phyloP scores from a whole-genome alignment of 2,888 invertebrate species.

The Drosophila melanocephala region DNA sequence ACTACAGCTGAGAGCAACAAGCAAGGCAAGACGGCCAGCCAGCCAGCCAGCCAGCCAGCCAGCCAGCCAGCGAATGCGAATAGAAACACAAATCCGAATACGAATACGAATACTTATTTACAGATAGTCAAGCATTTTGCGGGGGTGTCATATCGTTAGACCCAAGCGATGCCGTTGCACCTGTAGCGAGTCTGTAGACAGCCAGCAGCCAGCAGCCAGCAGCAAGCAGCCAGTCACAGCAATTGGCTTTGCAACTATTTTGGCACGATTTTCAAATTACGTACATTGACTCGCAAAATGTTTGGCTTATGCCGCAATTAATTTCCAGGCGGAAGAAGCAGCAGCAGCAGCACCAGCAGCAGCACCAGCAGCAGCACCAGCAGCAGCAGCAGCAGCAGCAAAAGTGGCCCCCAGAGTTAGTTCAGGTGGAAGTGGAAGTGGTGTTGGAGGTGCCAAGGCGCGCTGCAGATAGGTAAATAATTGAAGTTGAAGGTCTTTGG shows the following conservation, averaged over 20 bases:
- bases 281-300: slow-evolving; percentile 80
- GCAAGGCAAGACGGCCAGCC: slow-evolving; percentile 1
- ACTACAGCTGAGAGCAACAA: slow-evolving; percentile 57
- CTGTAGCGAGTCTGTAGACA: slow-evolving; percentile 32
- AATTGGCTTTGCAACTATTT: slow-evolving; percentile 75
- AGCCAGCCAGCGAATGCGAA: slow-evolving; percentile 4
- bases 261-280: slow-evolving; percentile 81
- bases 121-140: slow-evolving; percentile 58
- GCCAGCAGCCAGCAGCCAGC: slow-evolving; percentile 33
- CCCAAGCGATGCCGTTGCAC: slow-evolving; percentile 51
- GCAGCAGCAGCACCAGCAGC: slow-evolving; percentile 20
- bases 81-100: slow-evolving; percentile 20
- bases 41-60: slow-evolving; percentile 1
- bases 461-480: slow-evolving; percentile 18
- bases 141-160: slow-evolving; percentile 67
- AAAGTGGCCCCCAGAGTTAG: slow-evolving; percentile 43
- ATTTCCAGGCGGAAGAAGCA: slow-evolving; percentile 78
- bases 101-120: slow-evolving; percentile 45
- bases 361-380: slow-evolving; percentile 7
- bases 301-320: slow-evolving; percentile 81
- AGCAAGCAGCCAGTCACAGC: slow-evolving; percentile 40
- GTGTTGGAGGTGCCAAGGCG: slow-evolving; percentile 17
- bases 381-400: slow-evolving; percentile 10
- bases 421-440: slow-evolving; percentile 36
- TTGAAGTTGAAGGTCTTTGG: slow-evolving; percentile 77